Base-by-base conservation (phyloP, 2,113 vertebrate species). In the Chloroceryle aenea region DNA sequence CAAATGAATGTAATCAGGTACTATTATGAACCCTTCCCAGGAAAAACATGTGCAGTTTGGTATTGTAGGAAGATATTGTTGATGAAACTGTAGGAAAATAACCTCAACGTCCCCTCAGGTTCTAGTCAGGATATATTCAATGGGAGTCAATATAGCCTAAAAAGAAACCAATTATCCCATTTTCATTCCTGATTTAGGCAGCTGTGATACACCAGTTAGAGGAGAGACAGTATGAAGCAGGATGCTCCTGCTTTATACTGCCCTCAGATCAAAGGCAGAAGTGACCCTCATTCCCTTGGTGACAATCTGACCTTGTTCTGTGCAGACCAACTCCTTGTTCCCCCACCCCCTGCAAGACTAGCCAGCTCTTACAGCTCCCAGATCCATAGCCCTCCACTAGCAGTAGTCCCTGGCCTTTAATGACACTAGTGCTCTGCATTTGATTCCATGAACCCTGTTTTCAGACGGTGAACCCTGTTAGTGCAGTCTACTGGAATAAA, bases 251-350 rank as follows among this genome's bases (percentile, higher is more conserved):
- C 47, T 34, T 63, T 43, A 23, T 7, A 38, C 23, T 4, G 5
- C 36, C 36, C 45, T 52, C n/a, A 30, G 25, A 56, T 14, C 6
- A 47, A 74, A 27, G 6, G 34, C 32, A 75, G 45, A 80, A 14
- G 4, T 0, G 0, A 2, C 4, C 5, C 18, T 27, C 27, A 47
- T 40, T 30, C 52, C 17, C 21, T 17, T 21, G 15, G 16, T n/a
- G n/a, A n/a, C n/a, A n/a, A n/a, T n/a, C n/a, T n/a, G n/a, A n/a
- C n/a, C n/a, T n/a, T n/a, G n/a, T n/a, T n/a, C n/a, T n/a, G n/a
- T n/a, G n/a, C n/a, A n/a, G n/a, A n/a, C 16, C 30, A 18, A 10
- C 4, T 55, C 34, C 34, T 30, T 14, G 38, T 14, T 5, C 4
- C 6, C 4, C 5, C 13, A 27, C 21, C 21, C 38, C n/a, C 15